Evolutionary conservation across 2,113 vertebrate species (phyloP).

Genomic region (Dipodomys spectabilis): DNA sequence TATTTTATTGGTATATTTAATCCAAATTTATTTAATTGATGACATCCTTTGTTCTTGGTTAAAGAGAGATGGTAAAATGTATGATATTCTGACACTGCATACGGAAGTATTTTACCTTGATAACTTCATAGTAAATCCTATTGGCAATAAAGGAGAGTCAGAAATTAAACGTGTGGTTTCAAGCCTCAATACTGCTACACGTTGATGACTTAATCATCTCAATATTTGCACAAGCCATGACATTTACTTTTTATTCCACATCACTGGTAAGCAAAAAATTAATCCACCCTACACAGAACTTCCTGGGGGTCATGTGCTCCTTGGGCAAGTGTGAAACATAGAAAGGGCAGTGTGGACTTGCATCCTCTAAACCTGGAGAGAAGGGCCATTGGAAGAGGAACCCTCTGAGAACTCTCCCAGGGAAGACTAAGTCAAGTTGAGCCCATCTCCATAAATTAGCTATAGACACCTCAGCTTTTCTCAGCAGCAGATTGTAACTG

Average conservation of each 20-base stretch:
- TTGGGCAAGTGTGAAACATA: constrained; percentile 7
- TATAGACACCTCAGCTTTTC: not conserved
- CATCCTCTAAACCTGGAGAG: not conserved
- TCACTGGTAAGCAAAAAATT: not conserved
- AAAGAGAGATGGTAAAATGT: not conserved
- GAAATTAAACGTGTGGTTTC: not conserved
- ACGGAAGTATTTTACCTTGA: constrained; percentile 40
- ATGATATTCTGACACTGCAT: constrained; percentile 11
- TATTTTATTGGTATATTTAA: constrained; percentile 25
- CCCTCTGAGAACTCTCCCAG: constrained; percentile 24
- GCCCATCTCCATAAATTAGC: not conserved
- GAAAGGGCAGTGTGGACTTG: not conserved
- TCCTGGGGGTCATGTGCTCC: constrained; percentile 53
- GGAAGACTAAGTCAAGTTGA: not conserved
- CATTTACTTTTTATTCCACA: constrained; percentile 7
- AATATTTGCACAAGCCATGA: constrained; percentile 44
- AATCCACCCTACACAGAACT: constrained; percentile 35
- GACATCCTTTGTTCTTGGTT: constrained; percentile 7
- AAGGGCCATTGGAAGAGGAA: not conserved
- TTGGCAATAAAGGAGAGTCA: constrained; percentile 38
- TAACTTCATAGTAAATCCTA: constrained; percentile 17
- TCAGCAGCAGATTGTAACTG: not conserved
- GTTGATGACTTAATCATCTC: constrained; percentile 30
- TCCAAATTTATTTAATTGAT: not conserved
- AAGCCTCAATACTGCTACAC: constrained; percentile 14